Evolutionary conservation across 2,113 vertebrate species (phyloP), one percentile per base, ranked within the genome.

Genomic region (Amphiprion percula): DNA sequence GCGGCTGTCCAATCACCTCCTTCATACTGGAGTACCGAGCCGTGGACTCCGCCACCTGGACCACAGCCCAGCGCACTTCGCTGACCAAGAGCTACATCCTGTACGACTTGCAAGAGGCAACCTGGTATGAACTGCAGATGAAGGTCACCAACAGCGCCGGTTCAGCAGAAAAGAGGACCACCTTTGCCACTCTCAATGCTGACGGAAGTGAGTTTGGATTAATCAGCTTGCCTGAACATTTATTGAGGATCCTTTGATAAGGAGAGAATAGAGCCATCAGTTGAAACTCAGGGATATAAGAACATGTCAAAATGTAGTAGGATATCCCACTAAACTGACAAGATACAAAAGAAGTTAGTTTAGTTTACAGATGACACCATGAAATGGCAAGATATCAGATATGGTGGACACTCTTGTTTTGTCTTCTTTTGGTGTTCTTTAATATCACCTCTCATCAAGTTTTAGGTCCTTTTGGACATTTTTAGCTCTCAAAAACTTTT

Each of bases 51-150:
- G 91, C 95, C 0, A 95, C 96, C 14, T 99, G 98, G 98, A 99
- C 96, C 62, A 98, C 96, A 0, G 97, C 97, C 16, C 97, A 98
- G 93, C 94, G 98, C 69, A 97, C 97, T 1, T 97, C 98, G 1
- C 95, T 98, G 44, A 97, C 97, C 76, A 99, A 99, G 91, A 98
- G 96, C 61, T 97, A 99, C 86, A 96, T 98, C 46, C 90, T 99
- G 14, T 98, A 99, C 0, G 97, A 99, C 88, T 94, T 99, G 78
- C 97, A 97, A 90, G 98, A 99, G 70, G 97, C 97, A 54, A 97
- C 96, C 0, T 99, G 98, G 98, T 99, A 99, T 0, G 97, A 99
- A 87, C 94, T 99, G 76, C 98, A 99, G 68, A 99, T 99, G 97
- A 95, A 96, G 73, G 98, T 97, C 85, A 97, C 96, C 94, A 99